phyloP scores from a whole-genome alignment of 2,888 invertebrate species.

The Lamellibrachia columna region DNA sequence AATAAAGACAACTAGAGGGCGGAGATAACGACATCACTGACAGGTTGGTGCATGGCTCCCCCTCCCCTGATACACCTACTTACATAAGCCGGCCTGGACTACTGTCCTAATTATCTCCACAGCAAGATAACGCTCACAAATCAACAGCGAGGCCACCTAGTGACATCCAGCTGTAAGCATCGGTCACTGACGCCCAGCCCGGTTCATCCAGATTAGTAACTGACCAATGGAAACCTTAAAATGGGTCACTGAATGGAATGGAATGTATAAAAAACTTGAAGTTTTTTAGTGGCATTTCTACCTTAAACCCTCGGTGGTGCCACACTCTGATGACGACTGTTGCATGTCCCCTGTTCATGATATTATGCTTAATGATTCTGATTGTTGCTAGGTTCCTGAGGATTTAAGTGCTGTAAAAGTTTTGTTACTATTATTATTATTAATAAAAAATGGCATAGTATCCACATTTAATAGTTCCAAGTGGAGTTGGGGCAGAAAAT shows the following conservation, averaged over 20 bases:
- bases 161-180: not conserved
- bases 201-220: not conserved
- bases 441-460: too few species aligned
- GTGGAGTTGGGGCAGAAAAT: not conserved
- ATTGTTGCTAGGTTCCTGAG: too few species aligned
- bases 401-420: too few species aligned
- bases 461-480: too few species aligned
- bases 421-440: too few species aligned
- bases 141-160: not conserved
- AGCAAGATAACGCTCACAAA: not conserved
- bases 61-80: not conserved
- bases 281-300: not conserved
- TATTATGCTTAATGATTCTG: too few species aligned
- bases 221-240: not conserved
- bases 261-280: not conserved
- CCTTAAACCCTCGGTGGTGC: too few species aligned
- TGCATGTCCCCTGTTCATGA: too few species aligned
- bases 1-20: not conserved
- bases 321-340: too few species aligned
- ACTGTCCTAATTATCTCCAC: not conserved
- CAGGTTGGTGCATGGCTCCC: not conserved
- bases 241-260: not conserved
- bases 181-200: not conserved
- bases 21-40: not conserved
- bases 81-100: constrained; percentile 8